Percentiles rank a stretch among this genome's conserved stretches.
Conservation (phyloP, 2,888 invertebrate genomes). For the Gnatocerus cornutus region DNA sequence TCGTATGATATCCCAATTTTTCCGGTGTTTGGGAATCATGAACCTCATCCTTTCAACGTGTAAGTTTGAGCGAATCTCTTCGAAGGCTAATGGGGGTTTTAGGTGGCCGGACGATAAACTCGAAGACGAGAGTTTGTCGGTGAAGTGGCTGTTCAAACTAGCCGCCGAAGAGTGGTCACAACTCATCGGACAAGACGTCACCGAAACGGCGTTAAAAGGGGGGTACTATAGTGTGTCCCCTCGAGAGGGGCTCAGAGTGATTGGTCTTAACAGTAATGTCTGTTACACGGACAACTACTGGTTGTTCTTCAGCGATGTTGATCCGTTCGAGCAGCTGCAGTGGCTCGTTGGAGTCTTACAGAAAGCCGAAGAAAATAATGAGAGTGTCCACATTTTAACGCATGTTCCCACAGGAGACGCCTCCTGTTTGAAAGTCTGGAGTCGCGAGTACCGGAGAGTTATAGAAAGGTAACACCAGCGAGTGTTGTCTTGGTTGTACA, state of each 20-base stretch:
- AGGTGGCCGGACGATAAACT: constrained; percentile 56
- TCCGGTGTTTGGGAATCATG: constrained; percentile 82
- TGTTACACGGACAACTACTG: constrained; percentile 81
- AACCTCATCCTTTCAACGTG: constrained; percentile 85
- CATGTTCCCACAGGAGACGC: constrained; percentile 85
- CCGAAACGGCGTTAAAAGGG: constrained; percentile 71
- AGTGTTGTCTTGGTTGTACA: not conserved
- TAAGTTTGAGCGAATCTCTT: constrained; percentile 71
- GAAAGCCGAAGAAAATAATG: constrained; percentile 81
- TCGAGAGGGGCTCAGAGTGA: constrained; percentile 79
- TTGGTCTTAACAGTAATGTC: constrained; percentile 85
- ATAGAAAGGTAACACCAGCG: constrained; percentile 54
- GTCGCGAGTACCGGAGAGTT: constrained; percentile 77
- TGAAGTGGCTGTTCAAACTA: constrained; percentile 85
- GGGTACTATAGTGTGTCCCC: constrained; percentile 84
- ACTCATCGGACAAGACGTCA: constrained; percentile 75
- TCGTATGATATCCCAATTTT: constrained; percentile 74
- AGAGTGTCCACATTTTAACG: constrained; percentile 86
- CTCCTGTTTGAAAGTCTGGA: constrained; percentile 82
- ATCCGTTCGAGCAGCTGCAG: constrained; percentile 82
- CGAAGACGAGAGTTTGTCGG: constrained; percentile 68
- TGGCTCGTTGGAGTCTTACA: constrained; percentile 85
- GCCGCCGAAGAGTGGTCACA: constrained; percentile 80
- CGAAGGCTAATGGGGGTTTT: constrained; percentile 35
- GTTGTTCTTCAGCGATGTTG: constrained; percentile 73